Percentiles rank a stretch among this genome's conserved stretches.
These are phyloP conservation scores for Lanistes nyassanus DNA, from an alignment of 1,140 invertebrate species.

Conservation along the genomic window DNA sequence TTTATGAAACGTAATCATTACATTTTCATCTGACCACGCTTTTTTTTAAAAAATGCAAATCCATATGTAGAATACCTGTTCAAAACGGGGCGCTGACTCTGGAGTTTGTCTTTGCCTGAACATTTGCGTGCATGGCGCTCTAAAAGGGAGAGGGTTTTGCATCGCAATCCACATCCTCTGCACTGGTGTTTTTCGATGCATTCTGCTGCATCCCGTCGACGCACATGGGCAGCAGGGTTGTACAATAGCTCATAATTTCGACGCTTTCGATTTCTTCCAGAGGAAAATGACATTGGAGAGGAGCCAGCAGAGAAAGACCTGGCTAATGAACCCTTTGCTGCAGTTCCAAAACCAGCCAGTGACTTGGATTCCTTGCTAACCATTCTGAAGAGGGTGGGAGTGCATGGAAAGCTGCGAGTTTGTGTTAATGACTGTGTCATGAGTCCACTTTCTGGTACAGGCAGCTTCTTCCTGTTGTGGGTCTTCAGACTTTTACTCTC, in stretches of 20 bases:
- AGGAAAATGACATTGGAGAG: too few species aligned
- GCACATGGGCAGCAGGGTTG: slow-evolving; percentile 54
- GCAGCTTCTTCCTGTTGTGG: slow-evolving; percentile 3
- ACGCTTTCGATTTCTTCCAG: slow-evolving; percentile 22
- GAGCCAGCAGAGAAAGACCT: too few species aligned
- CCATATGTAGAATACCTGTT: slow-evolving; percentile 33
- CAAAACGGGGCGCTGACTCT: slow-evolving; percentile 43
- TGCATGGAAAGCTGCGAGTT: too few species aligned
- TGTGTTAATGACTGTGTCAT: too few species aligned
- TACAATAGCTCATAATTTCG: slow-evolving; percentile 47
- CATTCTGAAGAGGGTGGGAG: too few species aligned
- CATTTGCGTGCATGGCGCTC: slow-evolving; percentile 59
- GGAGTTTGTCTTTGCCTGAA: slow-evolving; percentile 52
- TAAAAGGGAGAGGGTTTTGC: slow-evolving; percentile 53
- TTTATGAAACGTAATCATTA: too few species aligned
- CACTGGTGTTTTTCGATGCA: slow-evolving; percentile 57
- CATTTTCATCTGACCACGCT: too few species aligned
- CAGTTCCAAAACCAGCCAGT: too few species aligned
- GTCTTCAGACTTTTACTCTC: slow-evolving; percentile 6
- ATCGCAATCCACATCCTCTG: slow-evolving; percentile 54
- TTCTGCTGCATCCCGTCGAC: slow-evolving; percentile 52
- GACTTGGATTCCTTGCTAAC: too few species aligned
- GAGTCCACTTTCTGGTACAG: background rate
- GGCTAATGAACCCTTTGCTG: too few species aligned
- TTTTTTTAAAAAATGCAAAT: too few species aligned